Evolutionary conservation across 2,113 vertebrate species (phyloP), one percentile per base, ranked within the genome.

Genomic region (Gambusia holbrooki): DNA sequence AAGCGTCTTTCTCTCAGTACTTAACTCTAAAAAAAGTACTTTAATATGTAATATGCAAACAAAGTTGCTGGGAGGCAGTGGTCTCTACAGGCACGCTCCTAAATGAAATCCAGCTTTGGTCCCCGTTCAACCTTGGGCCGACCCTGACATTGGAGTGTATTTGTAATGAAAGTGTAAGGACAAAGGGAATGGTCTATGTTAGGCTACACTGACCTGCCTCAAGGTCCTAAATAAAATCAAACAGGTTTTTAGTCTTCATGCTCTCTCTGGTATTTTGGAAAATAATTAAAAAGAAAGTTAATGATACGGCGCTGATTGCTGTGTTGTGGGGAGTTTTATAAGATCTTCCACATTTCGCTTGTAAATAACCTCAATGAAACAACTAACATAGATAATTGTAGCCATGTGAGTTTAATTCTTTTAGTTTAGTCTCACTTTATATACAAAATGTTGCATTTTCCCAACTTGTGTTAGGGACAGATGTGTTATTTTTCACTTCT

Each of bases 321-420:
- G 87, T 69, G 80, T 81, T 62, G 58, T 30, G 25, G 65, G 32
- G 33, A 79, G 83, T 83, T 84, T 48, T 73, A 27, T 73, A 22
- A 58, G 19, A 58, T 25, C 51, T 7, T 58, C 7, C 22, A 11
- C 77, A 58, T 29, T 35, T 74, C 80, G 81, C 89, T 40, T 3
- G 71, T 5, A 74, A 71, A 48, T 69, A 76, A 27, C 74, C 76
- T 12, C 63, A 30, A 80, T 82, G 71, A 81, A 89, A 76, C 33
- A 6, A 37, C 70, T 0, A 66, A 68, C 35, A 5, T 54, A 77
- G 33, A 29, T 75, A 12, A 61, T 63, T 76, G 22, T 42, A 29
- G 29, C 6, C 68, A 29, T 69, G 10, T 8, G 25, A 58, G 51
- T 58, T n/a, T 58, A 19, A 8, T 45, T 4, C 15, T 48, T 58